A percentile compares a stretch with the other conserved stretches of the same genome.
These are phyloP conservation scores for Pachycephus smyrnensis DNA, from an alignment of 2,888 invertebrate genomes.

Conservation along the genomic window DNA sequence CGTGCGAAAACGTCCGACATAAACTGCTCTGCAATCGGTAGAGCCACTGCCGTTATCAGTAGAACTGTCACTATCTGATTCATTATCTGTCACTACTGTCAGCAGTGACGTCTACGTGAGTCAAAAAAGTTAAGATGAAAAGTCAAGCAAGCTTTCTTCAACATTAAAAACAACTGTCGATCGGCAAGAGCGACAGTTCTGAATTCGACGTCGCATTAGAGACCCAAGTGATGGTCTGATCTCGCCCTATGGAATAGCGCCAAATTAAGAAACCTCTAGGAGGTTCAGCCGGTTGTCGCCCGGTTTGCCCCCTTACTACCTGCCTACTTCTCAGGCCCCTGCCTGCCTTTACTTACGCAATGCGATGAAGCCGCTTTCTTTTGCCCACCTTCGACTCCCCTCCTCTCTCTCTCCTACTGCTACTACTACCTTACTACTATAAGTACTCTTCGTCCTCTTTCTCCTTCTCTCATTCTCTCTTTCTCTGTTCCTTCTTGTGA, in stretches of 20 bases:
- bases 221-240: too few species aligned
- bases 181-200: too few species aligned
- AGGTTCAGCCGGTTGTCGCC: constrained; percentile 17
- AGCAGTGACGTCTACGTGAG: background rate
- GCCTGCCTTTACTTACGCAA: constrained; percentile 26
- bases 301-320: background rate
- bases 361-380: constrained; percentile 36
- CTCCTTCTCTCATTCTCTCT: too few species aligned
- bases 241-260: constrained; percentile 12
- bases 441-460: background rate
- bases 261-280: constrained; percentile 36
- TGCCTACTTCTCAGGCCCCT: background rate
- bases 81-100: background rate
- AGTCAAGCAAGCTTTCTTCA: background rate
- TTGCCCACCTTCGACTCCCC: constrained; percentile 22
- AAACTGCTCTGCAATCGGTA: background rate
- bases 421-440: background rate
- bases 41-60: background rate
- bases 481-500: background rate
- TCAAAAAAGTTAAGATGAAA: background rate
- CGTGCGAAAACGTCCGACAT: background rate
- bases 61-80: background rate
- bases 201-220: background rate
- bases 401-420: background rate
- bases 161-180: background rate